Percentiles rank a stretch among this genome's conserved stretches.
These are phyloP conservation scores for Lophotriccus pileatus DNA, from an alignment of 2,797 vertebrate genomes.

Conservation along the genomic window DNA sequence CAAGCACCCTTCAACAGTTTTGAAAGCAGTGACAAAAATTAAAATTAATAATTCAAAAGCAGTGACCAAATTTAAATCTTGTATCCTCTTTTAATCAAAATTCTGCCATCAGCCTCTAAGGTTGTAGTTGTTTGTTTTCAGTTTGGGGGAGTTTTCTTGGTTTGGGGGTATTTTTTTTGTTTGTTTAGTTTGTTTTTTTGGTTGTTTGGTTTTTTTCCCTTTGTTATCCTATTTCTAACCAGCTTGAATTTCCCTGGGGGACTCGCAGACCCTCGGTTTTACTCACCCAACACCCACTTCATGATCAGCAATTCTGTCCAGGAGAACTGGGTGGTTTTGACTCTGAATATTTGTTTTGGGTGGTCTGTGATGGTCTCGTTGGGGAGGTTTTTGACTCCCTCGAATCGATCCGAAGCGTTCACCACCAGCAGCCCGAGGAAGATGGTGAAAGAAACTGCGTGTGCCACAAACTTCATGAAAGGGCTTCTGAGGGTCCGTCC, in stretches of 20 bases:
- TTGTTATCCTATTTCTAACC: not conserved
- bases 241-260: not conserved
- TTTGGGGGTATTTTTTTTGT: not conserved
- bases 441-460: conserved; percentile 95
- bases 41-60: not conserved
- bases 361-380: conserved; percentile 96
- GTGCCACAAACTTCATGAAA: conserved; percentile 98
- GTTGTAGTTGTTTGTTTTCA: not conserved
- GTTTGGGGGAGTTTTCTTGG: not conserved
- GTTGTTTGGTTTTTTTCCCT: not conserved
- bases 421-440: conserved; percentile 91
- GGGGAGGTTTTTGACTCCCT: conserved; percentile 93
- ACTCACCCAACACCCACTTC: conserved; percentile 97
- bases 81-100: not conserved
- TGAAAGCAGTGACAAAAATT: not conserved
- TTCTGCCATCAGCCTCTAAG: not conserved
- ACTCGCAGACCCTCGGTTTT: not conserved
- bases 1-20: not conserved
- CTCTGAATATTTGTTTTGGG: conserved; percentile 92
- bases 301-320: conserved; percentile 98
- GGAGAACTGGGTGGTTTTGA: conserved; percentile 97
- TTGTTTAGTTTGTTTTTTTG: not conserved
- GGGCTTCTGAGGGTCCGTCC: conserved; percentile 93
- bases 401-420: conserved; percentile 94
- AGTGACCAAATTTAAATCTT: not conserved